These are phyloP conservation scores for Aphaenogaster floridana DNA, from an alignment of 1,140 invertebrate species.

Conservation along the genomic window DNA sequence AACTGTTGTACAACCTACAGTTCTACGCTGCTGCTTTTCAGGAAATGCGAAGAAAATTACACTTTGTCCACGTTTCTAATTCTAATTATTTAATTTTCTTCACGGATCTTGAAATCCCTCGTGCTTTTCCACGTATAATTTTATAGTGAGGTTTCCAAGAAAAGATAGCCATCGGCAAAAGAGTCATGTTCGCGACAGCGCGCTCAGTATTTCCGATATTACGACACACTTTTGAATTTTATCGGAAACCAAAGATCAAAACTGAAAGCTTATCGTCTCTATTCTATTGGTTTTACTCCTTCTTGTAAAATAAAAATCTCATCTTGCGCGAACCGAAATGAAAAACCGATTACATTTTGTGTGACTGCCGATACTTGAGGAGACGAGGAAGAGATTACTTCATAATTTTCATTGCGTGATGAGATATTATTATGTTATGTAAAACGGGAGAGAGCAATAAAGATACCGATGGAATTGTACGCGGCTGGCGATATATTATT, in stretches of 20 bases:
- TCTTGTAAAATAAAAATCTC: not conserved
- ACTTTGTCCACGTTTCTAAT: not conserved
- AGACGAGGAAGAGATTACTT: not conserved
- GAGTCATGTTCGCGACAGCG: constrained; percentile 35
- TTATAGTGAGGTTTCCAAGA: constrained; percentile 3
- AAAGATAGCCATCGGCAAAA: not conserved
- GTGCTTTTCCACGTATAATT: constrained; percentile 5
- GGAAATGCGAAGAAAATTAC: constrained; percentile 8
- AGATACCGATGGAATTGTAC: not conserved
- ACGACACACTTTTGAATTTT: not conserved
- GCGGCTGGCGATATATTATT: not conserved
- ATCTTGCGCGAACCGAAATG: not conserved
- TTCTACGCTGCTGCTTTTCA: not conserved
- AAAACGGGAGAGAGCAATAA: not conserved
- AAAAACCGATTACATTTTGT: not conserved
- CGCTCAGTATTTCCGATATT: not conserved
- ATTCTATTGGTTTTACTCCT: not conserved
- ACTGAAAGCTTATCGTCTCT: not conserved
- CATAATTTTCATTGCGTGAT: constrained; percentile 28
- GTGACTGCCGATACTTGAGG: not conserved
- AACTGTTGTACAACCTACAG: constrained; percentile 11
- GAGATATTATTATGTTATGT: constrained; percentile 5
- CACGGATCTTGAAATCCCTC: not conserved
- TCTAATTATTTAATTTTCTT: constrained; percentile 23
- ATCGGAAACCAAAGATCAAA: not conserved